Conservation (phyloP, 2,888 invertebrate genomes). For the Eucriotettix oculatus region DNA sequence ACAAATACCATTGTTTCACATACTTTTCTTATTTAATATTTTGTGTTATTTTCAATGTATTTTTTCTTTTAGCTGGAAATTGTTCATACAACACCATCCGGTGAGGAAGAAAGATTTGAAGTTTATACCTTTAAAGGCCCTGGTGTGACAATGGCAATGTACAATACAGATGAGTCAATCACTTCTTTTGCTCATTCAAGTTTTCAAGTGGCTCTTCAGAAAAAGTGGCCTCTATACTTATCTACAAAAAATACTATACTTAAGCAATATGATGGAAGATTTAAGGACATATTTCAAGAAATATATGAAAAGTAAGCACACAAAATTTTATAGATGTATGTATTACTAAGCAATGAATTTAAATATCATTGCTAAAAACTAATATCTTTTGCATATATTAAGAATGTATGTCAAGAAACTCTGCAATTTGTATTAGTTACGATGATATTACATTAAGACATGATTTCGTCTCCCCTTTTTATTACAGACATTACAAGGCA, state of each 20-base stretch:
- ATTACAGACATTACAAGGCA: constrained; percentile 46
- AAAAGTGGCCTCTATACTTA: constrained; percentile 78
- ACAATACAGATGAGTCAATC: constrained; percentile 80
- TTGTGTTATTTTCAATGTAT: neutral
- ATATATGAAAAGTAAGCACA: constrained; percentile 55
- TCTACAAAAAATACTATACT: constrained; percentile 85
- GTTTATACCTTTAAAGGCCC: constrained; percentile 55
- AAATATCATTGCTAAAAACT: no score
- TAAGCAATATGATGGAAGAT: constrained; percentile 75
- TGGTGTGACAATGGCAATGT: constrained; percentile 77
- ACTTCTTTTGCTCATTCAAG: constrained; percentile 70
- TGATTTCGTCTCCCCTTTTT: neutral
- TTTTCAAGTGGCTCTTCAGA: constrained; percentile 68
- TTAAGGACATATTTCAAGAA: constrained; percentile 85
- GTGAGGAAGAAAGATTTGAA: constrained; percentile 35
- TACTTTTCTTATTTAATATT: neutral
- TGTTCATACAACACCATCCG: constrained; percentile 45
- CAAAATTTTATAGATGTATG: no score
- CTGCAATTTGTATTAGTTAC: no score
- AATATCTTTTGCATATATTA: no score
- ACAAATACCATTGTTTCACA: no score
- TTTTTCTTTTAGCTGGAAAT: constrained; percentile 43
- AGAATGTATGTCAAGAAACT: no score
- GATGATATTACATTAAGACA: neutral
- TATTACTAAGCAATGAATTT: no score